phyloP scores from a whole-genome alignment of 1,140 invertebrate genomes.

The Drosophila nasuta region DNA sequence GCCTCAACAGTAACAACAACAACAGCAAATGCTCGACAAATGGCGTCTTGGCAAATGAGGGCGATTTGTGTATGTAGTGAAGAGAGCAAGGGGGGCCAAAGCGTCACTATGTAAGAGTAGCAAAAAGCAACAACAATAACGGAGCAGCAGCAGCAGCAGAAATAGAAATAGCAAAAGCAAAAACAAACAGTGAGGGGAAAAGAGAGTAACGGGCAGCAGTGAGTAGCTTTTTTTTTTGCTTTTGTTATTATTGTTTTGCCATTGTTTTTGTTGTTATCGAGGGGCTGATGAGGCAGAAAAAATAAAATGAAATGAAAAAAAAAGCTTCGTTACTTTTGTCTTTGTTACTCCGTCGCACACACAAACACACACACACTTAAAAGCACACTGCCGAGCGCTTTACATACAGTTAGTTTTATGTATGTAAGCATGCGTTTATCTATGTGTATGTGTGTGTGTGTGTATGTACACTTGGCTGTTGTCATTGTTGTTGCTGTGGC shows the following conservation, averaged over 20 bases:
- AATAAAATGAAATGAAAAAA: slow-evolving; percentile 31
- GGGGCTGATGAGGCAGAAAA: slow-evolving; percentile 54
- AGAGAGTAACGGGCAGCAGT: slow-evolving; percentile 34
- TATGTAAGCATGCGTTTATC: not conserved
- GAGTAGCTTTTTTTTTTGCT: slow-evolving; percentile 31
- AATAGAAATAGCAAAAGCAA: slow-evolving; percentile 16
- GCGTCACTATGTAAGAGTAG: slow-evolving; percentile 40
- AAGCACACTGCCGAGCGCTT: slow-evolving; percentile 15
- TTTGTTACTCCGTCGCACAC: slow-evolving; percentile 53
- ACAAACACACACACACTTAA: slow-evolving; percentile 33
- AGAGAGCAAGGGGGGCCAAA: not conserved
- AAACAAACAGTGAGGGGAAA: slow-evolving; percentile 2
- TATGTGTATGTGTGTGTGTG: slow-evolving; percentile 31
- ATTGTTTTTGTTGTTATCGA: slow-evolving; percentile 46
- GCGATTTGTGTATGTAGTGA: slow-evolving; percentile 35
- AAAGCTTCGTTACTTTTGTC: slow-evolving; percentile 50
- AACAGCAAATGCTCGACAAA: slow-evolving; percentile 65
- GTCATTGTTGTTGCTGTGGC: slow-evolving; percentile 19
- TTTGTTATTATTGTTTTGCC: slow-evolving; percentile 16
- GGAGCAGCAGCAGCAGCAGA: not conserved
- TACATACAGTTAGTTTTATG: slow-evolving; percentile 11
- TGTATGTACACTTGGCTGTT: slow-evolving; percentile 26
- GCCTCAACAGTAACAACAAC: slow-evolving; percentile 23
- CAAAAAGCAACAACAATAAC: slow-evolving; percentile 23
- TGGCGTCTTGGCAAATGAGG: slow-evolving; percentile 69